phyloP scores from a whole-genome alignment of 2,888 invertebrate genomes.

The Campoplex capitator region DNA sequence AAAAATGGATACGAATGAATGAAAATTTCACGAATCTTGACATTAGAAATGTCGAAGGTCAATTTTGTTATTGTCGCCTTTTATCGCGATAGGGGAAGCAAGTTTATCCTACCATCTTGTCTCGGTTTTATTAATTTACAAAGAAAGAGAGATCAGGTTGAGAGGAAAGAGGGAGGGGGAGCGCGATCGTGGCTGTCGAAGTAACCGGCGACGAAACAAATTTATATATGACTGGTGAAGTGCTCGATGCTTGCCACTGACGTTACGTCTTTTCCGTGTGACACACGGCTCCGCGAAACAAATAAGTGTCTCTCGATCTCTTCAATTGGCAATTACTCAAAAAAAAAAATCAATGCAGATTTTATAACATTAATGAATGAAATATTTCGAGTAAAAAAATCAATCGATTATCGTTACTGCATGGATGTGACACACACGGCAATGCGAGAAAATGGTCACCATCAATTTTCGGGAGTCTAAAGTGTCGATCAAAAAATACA shows the following conservation, averaged over 20 bases:
- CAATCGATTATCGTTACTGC: background rate
- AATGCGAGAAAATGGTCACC: conserved; percentile 21
- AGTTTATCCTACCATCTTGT: conserved; percentile 28
- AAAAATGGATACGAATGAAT: no score
- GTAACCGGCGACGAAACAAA: conserved; percentile 58
- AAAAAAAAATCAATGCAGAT: conserved; percentile 7
- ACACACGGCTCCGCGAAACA: conserved; percentile 35
- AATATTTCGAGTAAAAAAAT: background rate
- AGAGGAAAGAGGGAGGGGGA: conserved; percentile 54
- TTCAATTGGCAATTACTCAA: background rate
- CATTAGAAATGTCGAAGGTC: background rate
- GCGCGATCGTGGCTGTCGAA: conserved; percentile 59
- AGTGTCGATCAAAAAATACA: conserved; percentile 14
- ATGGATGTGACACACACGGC: background rate
- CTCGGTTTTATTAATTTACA: conserved; percentile 26
- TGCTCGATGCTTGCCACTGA: conserved; percentile 57
- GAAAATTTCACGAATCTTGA: background rate
- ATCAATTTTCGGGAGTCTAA: conserved; percentile 37
- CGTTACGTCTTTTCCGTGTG: conserved; percentile 61
- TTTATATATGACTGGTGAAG: conserved; percentile 61
- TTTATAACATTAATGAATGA: conserved; percentile 12
- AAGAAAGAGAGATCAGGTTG: conserved; percentile 9
- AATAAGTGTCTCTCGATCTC: background rate
- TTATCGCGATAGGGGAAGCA: conserved; percentile 20
- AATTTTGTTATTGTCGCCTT: background rate